Base-by-base conservation (phyloP, 2,888 invertebrate species). In the Ophion costatus region DNA sequence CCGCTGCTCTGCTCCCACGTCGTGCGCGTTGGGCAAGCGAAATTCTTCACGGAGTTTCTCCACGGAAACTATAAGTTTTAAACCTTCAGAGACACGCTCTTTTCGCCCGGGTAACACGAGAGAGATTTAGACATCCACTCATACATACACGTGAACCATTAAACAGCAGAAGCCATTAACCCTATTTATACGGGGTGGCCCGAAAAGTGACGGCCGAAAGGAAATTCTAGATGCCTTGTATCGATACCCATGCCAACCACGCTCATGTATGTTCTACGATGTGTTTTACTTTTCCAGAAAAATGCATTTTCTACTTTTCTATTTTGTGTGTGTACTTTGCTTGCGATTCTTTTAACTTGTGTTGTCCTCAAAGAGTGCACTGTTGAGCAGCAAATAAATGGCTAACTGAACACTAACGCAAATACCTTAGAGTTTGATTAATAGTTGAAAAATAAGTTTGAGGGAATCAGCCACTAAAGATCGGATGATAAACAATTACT, bases 31-130 rank as follows among this genome's bases (percentile, higher is more conserved):
- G 29, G 57, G 59, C 64, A 33, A 75, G 79, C 11, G 22, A 75
- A 70, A 79, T 83, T 70, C 29, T 75, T 64, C n/a, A 29, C 10
- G 70, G 64, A 51, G 5, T 17, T 51, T 57, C 61, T 78, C 61
- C 51, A 63, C 63, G 51, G 17, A 67, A 67, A 67, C 67, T 22
- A 56, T 29, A 38, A 61, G 22, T 9, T 42, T 14, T 6, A 17
- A 38, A 20, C 59, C n/a, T 42, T 61, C 42, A 17, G 5, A 42
- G 11, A n/a, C 29, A 57, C 29, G 78, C 45, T 20, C 57, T 76
- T 70, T 63, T 24, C 66, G 42, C 38, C 51, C 22, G 17, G n/a
- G 45, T 57, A 42, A 24, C 14, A 57, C 45, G 20, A 2, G n/a
- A 64, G 56, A 24, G 38, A 63, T 14, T n/a, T 20, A 56, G 45